Evolutionary conservation across 2,113 vertebrate species (phyloP).

Genomic region (Holacanthus passer): DNA sequence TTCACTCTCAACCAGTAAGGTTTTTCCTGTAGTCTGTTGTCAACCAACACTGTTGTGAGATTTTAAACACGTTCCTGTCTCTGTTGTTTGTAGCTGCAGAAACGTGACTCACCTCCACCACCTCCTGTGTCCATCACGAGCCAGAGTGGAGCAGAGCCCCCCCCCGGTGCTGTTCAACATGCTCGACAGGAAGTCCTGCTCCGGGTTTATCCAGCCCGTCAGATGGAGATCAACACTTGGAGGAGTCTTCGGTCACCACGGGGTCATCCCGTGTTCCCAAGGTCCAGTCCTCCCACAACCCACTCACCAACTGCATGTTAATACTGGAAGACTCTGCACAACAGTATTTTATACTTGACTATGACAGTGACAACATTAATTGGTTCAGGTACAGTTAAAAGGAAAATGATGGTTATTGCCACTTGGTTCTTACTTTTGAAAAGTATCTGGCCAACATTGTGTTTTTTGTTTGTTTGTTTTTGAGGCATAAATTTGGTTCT

Average conservation of each 20-base stretch:
- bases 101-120: slow-evolving; percentile 24
- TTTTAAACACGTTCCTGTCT: background rate
- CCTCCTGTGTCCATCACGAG: slow-evolving; percentile 23
- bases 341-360: background rate
- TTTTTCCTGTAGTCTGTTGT: background rate
- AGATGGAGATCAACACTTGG: background rate
- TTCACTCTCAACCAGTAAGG: background rate
- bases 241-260: background rate
- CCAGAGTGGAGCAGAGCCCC: background rate
- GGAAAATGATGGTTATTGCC: background rate
- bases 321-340: background rate
- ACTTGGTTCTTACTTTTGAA: background rate
- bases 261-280: background rate
- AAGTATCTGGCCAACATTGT: background rate
- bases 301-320: background rate
- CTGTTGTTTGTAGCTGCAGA: background rate
- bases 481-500: background rate
- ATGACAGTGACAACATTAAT: background rate
- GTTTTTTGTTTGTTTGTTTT: background rate
- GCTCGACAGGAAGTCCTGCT: slow-evolving; percentile 10
- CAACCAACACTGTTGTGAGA: background rate
- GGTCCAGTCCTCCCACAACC: background rate
- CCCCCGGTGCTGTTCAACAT: slow-evolving; percentile 34
- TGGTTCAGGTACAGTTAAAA: background rate
- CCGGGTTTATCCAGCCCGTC: slow-evolving; percentile 3